A percentile compares a stretch with the other conserved stretches of the same genome.
Evolutionary conservation across 2,113 vertebrate genomes (phyloP).

Genomic region (Hystrix cristata): DNA sequence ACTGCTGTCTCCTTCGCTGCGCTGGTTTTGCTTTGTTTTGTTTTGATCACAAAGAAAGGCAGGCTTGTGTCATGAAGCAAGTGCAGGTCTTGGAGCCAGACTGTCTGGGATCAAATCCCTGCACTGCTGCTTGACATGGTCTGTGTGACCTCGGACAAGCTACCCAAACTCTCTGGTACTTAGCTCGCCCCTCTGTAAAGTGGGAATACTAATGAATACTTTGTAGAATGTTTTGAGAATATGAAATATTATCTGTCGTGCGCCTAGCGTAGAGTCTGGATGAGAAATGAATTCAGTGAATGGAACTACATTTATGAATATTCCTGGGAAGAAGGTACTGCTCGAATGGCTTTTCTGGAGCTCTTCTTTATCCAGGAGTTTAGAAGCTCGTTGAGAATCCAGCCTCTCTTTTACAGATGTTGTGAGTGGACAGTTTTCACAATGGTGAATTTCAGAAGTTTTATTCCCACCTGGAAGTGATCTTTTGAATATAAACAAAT

Average conservation of each 20-base stretch:
- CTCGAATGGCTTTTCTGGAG: not conserved
- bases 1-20: not conserved
- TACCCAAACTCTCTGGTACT: not conserved
- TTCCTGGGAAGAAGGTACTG: not conserved
- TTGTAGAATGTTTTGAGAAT: not conserved
- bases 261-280: not conserved
- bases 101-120: slow-evolving; percentile 33
- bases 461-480: not conserved
- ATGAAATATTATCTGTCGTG: accelerated
- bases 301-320: not conserved
- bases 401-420: not conserved
- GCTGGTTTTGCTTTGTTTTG: slow-evolving; percentile 17
- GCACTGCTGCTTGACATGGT: not conserved
- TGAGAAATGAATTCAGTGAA: not conserved
- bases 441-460: not conserved
- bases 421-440: not conserved
- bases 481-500: slow-evolving; percentile 27
- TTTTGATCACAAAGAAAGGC: slow-evolving; percentile 40
- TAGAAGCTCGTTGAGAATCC: not conserved
- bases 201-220: not conserved
- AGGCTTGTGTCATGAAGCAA: slow-evolving; percentile 11
- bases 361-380: not conserved
- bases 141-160: not conserved
- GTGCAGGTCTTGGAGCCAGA: slow-evolving; percentile 5
- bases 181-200: not conserved